Base-by-base conservation (phyloP, 2,113 vertebrate genomes). In the Hypomesus transpacificus region DNA sequence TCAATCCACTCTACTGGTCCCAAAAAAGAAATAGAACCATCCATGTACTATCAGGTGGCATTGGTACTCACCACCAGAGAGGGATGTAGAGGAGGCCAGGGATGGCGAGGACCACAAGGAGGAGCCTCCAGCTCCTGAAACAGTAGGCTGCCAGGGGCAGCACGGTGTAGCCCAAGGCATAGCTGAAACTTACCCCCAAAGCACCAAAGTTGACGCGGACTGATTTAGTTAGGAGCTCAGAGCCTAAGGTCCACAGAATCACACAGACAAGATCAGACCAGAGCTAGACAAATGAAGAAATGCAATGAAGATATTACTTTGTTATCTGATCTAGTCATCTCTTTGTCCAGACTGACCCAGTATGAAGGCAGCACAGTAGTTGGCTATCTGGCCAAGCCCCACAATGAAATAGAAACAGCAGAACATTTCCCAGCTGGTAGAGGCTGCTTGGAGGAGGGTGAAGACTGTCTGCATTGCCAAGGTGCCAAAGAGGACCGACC, bases 11-110 rank as follows among this genome's bases (percentile, higher is more conserved):
- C 39, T 46, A 46, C 9, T 11, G 39, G 5, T 46, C 39, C 39
- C 39, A 46, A 7, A 46, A 9, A 9, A 46, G 8, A 46, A 46
- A 46, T 7, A 11, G 39, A 46, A 46, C 1, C 39, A 7, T 46
- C 9, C 2, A 7, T 46, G 68, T 18, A 20, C 26, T n/a, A 21
- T 16, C 22, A 68, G 39, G 18, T 24, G 51, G 26, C 14, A 24
- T 26, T 57, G 5, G 4, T 16, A 81, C 80, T 70, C 69, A 84
- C 82, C 82, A 84, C 82, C 82, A 84, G 6, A 84, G 51, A 4
- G 82, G 80, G 14, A 84, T 28, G 14, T 73, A 82, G 2, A 82
- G 51, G 17, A 80, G 61, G 2, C 77, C 69, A n/a, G 75, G 60
- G 3, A 79, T 0, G 1, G 77, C 24, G 21, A 82, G 54, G 3